Base-by-base conservation (phyloP, 2,888 invertebrate species). In the Amitus sp. region DNA sequence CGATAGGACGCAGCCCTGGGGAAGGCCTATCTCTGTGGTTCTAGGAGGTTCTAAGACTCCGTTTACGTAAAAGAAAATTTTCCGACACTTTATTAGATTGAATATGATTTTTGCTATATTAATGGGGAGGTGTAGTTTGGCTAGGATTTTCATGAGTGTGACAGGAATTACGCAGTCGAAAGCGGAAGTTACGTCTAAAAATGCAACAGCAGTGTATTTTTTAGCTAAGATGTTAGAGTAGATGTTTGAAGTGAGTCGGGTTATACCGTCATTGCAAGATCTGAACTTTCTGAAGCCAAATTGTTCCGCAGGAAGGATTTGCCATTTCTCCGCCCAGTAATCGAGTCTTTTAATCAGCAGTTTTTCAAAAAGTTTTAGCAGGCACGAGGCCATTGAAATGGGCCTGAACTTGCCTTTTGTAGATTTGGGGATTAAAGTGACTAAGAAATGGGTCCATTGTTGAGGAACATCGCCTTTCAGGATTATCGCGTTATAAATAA, bases 1-100 rank as follows among this genome's bases (percentile, higher is more conserved):
- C 1, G 52, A 37, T 3, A 53, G 40, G 2, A 53, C 47, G 15
- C 47, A 39, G 2, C 52, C 52, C 37, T 52, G 45, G 10, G 54
- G 47, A 10, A 40, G 40, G 15, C 47, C 54, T 2, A 47, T 47
- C 2, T 40, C 33, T 1, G 54, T 42, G 9, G 10, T 47, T 12
- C 39, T 2, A 6, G 40, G 30, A 1, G 18, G 12, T 40, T 42
- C 42, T 2, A 28, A n/a, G 15, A 10, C 18, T 1, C 50, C 50
- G 30, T 50, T 50, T 1, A 50, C 39, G 37, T 37, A 39, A n/a
- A 48, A 47, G 15, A 19, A 4, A 10, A 30, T 2, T 2, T 30
- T 30, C 2, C 30, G 3, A 9, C 2, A n/a, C n/a, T 30, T 30
- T 3, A 30, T 30, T 3, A 30, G 2, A 9, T 30, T 30, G 30